Evolutionary conservation across 1,140 invertebrate genomes (phyloP).

Genomic region (Aphelenchoides fujianensis): DNA sequence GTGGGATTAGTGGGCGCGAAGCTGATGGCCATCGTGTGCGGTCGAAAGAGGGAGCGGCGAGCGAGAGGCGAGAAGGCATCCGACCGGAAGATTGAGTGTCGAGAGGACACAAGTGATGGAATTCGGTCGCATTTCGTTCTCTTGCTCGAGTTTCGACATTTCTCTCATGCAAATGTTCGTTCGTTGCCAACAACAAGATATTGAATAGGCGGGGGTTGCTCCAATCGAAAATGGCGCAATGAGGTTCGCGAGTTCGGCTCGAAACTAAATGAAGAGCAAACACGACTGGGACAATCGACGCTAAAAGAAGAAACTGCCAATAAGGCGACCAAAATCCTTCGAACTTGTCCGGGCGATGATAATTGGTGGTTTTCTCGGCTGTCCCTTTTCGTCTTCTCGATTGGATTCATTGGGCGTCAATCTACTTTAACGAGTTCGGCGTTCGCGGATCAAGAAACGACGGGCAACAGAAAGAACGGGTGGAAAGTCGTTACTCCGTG

Average conservation of each 20-base stretch:
- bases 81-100: background rate
- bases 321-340: background rate
- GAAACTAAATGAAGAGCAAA: no score
- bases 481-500: no score
- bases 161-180: background rate
- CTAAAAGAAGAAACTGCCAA: background rate
- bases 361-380: background rate
- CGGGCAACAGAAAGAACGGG: background rate
- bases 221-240: background rate
- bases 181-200: no score
- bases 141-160: background rate
- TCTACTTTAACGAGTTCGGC: no score
- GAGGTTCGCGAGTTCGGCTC: no score
- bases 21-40: conserved; percentile 15
- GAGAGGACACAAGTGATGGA: background rate
- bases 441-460: no score
- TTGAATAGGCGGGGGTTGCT: background rate
- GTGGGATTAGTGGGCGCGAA: no score
- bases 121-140: background rate
- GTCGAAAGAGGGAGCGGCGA: background rate
- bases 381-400: background rate
- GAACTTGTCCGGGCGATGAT: background rate
- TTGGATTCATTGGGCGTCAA: background rate
- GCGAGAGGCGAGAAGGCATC: no score
- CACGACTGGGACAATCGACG: no score